These are phyloP conservation scores for Redunca redunca DNA, from an alignment of 2,113 vertebrate genomes.

Conservation along the genomic window DNA sequence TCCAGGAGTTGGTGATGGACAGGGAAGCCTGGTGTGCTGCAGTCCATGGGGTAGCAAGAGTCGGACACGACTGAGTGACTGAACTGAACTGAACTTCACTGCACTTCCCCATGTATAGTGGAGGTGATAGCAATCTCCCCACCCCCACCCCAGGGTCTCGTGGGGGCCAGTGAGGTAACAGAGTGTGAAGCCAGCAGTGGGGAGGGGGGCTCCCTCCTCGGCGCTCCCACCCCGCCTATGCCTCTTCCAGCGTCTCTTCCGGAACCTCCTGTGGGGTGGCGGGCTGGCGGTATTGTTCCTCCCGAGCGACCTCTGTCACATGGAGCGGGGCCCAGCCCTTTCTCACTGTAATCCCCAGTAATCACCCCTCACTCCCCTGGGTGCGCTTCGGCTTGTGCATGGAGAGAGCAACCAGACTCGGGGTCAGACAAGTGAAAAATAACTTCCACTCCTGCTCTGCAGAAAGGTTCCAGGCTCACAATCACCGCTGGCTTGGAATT, in stretches of 20 bases:
- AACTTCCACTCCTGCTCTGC: too few species aligned
- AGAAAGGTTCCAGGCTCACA: not conserved
- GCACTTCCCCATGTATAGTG: not conserved
- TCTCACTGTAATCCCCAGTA: not conserved
- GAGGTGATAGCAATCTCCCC: rapidly evolving
- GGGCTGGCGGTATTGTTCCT: rapidly evolving
- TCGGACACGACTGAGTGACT: not conserved
- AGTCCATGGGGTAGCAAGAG: not conserved
- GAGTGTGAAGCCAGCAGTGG: not conserved
- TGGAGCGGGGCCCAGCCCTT: not conserved
- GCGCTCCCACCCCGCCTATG: rapidly evolving
- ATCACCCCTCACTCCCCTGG: not conserved
- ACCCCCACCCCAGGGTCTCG: rapidly evolving
- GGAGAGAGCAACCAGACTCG: not conserved
- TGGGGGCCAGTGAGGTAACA: rapidly evolving
- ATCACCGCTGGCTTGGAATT: not conserved
- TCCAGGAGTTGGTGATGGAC: not conserved
- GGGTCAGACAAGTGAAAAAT: not conserved
- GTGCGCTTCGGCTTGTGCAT: rapidly evolving
- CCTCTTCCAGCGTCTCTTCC: not conserved
- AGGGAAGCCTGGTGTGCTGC: not conserved
- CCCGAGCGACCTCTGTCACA: rapidly evolving
- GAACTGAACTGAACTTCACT: not conserved
- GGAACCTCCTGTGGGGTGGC: not conserved
- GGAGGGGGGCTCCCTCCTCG: rapidly evolving